phyloP scores from a whole-genome alignment of 2,113 vertebrate species.

The cat (Felis catus) region DNA sequence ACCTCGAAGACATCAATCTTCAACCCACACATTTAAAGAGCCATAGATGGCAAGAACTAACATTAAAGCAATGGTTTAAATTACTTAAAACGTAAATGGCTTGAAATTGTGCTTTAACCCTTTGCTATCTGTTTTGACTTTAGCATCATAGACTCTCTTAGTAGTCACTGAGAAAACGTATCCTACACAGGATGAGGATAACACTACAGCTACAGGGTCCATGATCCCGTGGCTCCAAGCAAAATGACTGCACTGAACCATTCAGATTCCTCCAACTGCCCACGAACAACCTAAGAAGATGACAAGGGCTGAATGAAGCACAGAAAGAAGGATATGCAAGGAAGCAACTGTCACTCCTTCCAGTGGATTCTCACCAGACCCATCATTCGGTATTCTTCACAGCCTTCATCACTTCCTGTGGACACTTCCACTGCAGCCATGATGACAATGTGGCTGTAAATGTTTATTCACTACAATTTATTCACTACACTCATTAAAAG shows the following conservation, averaged over 20 bases:
- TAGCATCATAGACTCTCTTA: neutral
- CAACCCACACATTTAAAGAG: neutral
- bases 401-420: neutral
- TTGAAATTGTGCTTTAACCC: neutral
- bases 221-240: neutral
- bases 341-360: neutral
- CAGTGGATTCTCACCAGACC: neutral
- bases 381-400: neutral
- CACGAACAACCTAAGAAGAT: neutral
- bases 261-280: neutral
- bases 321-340: neutral
- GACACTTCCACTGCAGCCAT: neutral
- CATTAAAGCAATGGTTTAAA: neutral
- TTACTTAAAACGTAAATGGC: neutral
- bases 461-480: neutral
- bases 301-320: neutral
- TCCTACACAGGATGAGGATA: neutral
- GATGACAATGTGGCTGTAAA: neutral
- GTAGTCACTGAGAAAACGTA: slow-evolving; percentile 7
- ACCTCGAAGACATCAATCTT: neutral
- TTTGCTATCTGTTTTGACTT: neutral
- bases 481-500: neutral
- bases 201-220: neutral
- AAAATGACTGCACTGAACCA: neutral
- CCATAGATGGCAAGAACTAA: neutral